phyloP scores from a whole-genome alignment of 2,888 invertebrate species.

The Diarsia brunnea region DNA sequence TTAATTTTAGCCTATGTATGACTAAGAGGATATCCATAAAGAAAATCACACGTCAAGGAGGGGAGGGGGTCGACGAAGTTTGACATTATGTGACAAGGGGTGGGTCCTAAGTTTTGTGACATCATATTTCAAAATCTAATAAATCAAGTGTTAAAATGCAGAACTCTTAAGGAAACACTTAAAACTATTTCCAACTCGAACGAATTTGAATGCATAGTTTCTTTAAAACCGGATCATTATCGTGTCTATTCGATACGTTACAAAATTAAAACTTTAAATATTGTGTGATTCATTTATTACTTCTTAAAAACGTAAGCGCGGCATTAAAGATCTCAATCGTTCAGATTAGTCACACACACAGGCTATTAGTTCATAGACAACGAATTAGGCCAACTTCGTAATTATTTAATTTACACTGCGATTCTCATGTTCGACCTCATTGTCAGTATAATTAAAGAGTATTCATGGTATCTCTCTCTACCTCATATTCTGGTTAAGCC shows the following conservation, averaged over 20 bases:
- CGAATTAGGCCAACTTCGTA: constrained; percentile 29
- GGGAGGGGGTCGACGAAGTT: too few species aligned
- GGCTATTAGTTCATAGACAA: constrained; percentile 37
- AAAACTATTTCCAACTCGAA: too few species aligned
- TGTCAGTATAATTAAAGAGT: not conserved
- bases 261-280: not conserved
- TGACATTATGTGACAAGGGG: too few species aligned
- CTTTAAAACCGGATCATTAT: too few species aligned
- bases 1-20: not conserved
- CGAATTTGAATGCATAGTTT: too few species aligned
- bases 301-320: not conserved
- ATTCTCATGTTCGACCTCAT: constrained; percentile 6
- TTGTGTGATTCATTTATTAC: not conserved
- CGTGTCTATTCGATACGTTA: too few species aligned
- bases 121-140: too few species aligned
- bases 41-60: not conserved
- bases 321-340: constrained; percentile 13
- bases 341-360: constrained; percentile 25
- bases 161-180: too few species aligned
- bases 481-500: too few species aligned
- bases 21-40: not conserved
- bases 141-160: too few species aligned
- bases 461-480: not conserved
- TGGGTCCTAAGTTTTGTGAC: too few species aligned
- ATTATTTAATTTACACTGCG: constrained; percentile 15